A percentile compares a stretch with the other conserved stretches of the same genome.
phyloP scores from a whole-genome alignment of 2,888 invertebrate species.

The Thecophora atra region DNA sequence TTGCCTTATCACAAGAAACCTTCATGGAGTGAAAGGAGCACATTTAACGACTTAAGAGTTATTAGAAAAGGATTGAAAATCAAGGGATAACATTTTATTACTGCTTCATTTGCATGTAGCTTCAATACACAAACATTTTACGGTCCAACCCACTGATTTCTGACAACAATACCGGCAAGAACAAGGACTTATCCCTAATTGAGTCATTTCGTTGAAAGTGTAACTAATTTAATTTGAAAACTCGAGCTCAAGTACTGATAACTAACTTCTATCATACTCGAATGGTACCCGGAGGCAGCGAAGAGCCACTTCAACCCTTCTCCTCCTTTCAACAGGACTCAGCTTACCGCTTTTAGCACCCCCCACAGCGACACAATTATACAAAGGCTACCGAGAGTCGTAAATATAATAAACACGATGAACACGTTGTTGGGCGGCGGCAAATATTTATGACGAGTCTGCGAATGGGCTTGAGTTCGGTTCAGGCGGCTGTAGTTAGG shows the following conservation, averaged over 20 bases:
- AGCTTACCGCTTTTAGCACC: neutral
- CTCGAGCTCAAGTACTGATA: slow-evolving; percentile 13
- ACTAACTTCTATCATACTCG: neutral
- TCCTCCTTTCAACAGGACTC: neutral
- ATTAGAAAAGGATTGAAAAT: too few species aligned
- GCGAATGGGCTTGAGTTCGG: slow-evolving; percentile 25
- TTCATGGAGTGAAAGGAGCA: too few species aligned
- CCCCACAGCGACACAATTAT: neutral
- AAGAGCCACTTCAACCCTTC: slow-evolving; percentile 14
- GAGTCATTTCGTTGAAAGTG: slow-evolving; percentile 6
- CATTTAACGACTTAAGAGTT: too few species aligned
- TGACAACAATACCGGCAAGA: too few species aligned
- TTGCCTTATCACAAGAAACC: too few species aligned
- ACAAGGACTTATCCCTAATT: neutral
- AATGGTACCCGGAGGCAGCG: neutral
- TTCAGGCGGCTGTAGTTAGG: slow-evolving; percentile 22
- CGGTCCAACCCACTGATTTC: too few species aligned
- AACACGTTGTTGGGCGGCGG: slow-evolving; percentile 23
- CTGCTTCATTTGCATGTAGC: too few species aligned
- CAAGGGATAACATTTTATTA: too few species aligned
- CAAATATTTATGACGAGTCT: slow-evolving; percentile 32
- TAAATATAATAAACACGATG: slow-evolving; percentile 15
- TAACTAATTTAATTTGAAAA: slow-evolving; percentile 30
- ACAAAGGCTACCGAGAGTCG: neutral
- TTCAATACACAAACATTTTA: too few species aligned